phyloP scores from a whole-genome alignment of 2,113 vertebrate species.

The Melanotaenia duboulayi region DNA sequence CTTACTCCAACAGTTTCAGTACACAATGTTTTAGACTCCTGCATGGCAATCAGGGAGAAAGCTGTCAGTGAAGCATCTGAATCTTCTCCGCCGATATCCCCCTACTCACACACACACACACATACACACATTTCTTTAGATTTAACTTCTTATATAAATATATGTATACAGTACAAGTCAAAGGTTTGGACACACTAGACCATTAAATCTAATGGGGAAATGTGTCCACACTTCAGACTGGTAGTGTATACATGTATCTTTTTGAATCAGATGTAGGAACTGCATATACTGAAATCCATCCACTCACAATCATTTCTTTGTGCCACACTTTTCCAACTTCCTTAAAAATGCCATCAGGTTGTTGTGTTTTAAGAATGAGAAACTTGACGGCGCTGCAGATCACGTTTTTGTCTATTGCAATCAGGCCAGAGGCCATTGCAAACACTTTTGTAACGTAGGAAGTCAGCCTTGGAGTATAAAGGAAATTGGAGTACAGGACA shows the following conservation, averaged over 20 bases:
- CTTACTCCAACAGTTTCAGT: conserved; percentile 79
- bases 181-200: too few relatives aligned
- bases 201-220: too few relatives aligned
- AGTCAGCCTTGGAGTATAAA: conserved; percentile 83
- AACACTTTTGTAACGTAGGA: conserved; percentile 93
- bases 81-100: conserved; percentile 68
- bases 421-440: conserved; percentile 78
- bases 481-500: background rate
- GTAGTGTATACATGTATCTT: too few relatives aligned
- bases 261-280: background rate
- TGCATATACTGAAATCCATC: background rate
- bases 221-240: too few relatives aligned
- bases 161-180: too few relatives aligned
- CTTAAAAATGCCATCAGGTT: conserved; percentile 84
- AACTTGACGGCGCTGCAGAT: conserved; percentile 88
- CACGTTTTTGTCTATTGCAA: conserved; percentile 56
- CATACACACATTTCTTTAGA: too few relatives aligned
- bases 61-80: conserved; percentile 87
- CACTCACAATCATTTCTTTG: conserved; percentile 82
- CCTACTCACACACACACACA: conserved; percentile 71
- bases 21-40: conserved; percentile 81
- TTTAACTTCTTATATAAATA: too few relatives aligned
- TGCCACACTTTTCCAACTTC: conserved; percentile 78
- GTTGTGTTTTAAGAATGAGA: conserved; percentile 86
- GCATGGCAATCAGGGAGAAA: conserved; percentile 86